Base-by-base conservation (phyloP, 2,113 vertebrate species). In the Nyctereutes procyonoides region DNA sequence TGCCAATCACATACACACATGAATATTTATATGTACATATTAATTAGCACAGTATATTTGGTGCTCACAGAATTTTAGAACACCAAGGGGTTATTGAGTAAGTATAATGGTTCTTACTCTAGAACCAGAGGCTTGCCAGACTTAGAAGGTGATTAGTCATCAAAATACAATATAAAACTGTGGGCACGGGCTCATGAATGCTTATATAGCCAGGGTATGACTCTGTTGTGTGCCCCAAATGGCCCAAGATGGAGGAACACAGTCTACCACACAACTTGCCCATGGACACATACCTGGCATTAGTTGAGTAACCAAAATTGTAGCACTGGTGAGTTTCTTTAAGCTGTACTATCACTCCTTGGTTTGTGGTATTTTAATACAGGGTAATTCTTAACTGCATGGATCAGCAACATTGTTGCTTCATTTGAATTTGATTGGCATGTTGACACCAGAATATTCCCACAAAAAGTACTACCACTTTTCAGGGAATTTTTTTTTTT, bases 371-470 rank as follows among this genome's bases (percentile, higher is more conserved):
- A 80, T 96, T 91, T 90, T 32, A 51, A 0, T 88, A 55, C 35
- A 51, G 35, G 16, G n/a, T 32, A 43, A 73, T 83, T 84, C 32
- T 55, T 67, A 5, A 26, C 38, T 86, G 0, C 32, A 5, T 73
- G 71, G 24, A 30, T 88, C 19, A 71, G 19, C 16, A 74, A 62
- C 48, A 67, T 69, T 65, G 30, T 88, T 90, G 22, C 55, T 87
- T 89, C 71, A 20, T 93, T 95, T 67, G 15, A 81, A 67, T 84
- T 94, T 89, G 6, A 14, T 3, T 38, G 19, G 6, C 51, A 81
- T 63, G n/a, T 63, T 86, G 58, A 35, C 81, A 62, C 63, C n/a
- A 96, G 63, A 76, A 71, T 91, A 85, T 92, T 77, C 43, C 11
- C 13, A 89, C 35, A 48, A 81, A 87, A 85, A 84, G 65, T 71